A percentile compares a stretch with the other conserved stretches of the same genome.
Evolutionary conservation across 2,888 invertebrate species (phyloP).

Genomic region (Drosophila percnosoma): DNA sequence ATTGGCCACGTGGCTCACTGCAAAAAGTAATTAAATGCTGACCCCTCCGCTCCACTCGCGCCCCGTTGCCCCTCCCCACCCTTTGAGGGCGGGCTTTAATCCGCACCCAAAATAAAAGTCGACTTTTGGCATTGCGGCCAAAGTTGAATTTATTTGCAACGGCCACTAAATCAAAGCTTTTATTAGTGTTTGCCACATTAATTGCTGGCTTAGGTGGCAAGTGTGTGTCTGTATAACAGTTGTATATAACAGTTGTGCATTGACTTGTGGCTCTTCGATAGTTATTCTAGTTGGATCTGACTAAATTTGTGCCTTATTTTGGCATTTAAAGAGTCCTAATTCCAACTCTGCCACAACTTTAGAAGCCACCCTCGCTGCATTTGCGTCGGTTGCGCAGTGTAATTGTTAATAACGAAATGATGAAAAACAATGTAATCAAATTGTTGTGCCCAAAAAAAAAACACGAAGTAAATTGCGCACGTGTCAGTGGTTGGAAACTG

Average conservation of each 20-base stretch:
- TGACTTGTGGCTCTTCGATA: background rate
- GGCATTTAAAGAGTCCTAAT: no score
- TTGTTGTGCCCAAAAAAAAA: constrained; percentile 1
- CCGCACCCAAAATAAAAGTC: background rate
- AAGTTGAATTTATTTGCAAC: constrained; percentile 20
- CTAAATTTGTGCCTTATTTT: background rate
- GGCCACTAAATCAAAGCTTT: constrained; percentile 2
- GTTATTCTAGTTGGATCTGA: background rate
- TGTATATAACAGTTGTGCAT: background rate
- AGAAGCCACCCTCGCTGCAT: constrained; percentile 1
- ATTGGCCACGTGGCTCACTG: constrained; percentile 60
- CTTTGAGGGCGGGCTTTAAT: background rate
- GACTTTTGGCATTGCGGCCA: constrained; percentile 6
- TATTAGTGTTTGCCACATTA: constrained; percentile 2
- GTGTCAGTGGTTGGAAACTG: constrained; percentile 49
- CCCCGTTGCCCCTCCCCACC: rapidly evolving
- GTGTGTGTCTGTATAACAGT: background rate
- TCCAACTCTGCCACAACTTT: background rate
- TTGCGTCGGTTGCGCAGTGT: background rate
- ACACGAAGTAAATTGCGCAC: constrained; percentile 13
- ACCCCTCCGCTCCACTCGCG: background rate
- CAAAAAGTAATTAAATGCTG: constrained; percentile 59
- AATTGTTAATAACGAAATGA: constrained; percentile 9
- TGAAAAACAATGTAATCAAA: constrained; percentile 29
- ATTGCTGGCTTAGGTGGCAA: background rate